A percentile compares a stretch with the other conserved stretches of the same genome.
Conservation (phyloP, 2,888 invertebrate species). For the Ichneumon xanthorius region DNA sequence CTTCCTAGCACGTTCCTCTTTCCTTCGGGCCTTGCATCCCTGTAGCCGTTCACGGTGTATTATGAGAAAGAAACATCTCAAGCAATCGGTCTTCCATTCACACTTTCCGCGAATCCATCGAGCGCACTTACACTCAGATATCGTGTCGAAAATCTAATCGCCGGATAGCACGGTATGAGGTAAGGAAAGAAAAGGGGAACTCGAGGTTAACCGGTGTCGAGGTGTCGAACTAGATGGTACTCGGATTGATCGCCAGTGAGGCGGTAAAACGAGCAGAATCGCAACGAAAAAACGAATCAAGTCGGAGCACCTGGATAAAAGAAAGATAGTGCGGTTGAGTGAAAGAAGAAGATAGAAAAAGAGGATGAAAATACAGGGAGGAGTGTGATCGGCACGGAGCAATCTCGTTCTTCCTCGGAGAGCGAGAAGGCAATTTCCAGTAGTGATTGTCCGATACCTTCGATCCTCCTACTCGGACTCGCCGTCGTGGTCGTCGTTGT, state of each 20-base stretch:
- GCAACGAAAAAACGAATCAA: slow-evolving; percentile 44
- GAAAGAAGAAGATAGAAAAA: slow-evolving; percentile 42
- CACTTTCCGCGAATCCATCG: not conserved
- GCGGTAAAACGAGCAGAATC: slow-evolving; percentile 39
- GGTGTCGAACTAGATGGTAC: slow-evolving; percentile 62
- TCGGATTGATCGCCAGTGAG: slow-evolving; percentile 65
- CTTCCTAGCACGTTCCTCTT: slow-evolving; percentile 2
- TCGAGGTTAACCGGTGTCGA: slow-evolving; percentile 56
- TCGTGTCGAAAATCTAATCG: slow-evolving; percentile 46
- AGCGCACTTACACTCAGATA: not conserved
- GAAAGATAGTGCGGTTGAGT: slow-evolving; percentile 40
- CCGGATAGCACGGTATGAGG: not conserved
- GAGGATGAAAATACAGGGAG: slow-evolving; percentile 47
- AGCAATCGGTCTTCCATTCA: slow-evolving; percentile 14
- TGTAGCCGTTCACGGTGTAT: not conserved
- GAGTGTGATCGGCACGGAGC: slow-evolving; percentile 55
- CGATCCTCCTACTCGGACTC: slow-evolving; percentile 32
- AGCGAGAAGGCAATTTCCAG: slow-evolving; percentile 59
- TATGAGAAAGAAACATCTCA: not conserved
- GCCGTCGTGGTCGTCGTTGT: slow-evolving; percentile 11
- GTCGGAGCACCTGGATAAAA: slow-evolving; percentile 48
- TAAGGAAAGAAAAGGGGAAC: not conserved
- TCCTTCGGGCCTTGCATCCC: not conserved
- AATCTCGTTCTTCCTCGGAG: slow-evolving; percentile 55
- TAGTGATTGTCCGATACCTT: slow-evolving; percentile 67